Evolutionary conservation across 1,140 invertebrate species (phyloP).

Genomic region (Bombus haemorrhoidalis): DNA sequence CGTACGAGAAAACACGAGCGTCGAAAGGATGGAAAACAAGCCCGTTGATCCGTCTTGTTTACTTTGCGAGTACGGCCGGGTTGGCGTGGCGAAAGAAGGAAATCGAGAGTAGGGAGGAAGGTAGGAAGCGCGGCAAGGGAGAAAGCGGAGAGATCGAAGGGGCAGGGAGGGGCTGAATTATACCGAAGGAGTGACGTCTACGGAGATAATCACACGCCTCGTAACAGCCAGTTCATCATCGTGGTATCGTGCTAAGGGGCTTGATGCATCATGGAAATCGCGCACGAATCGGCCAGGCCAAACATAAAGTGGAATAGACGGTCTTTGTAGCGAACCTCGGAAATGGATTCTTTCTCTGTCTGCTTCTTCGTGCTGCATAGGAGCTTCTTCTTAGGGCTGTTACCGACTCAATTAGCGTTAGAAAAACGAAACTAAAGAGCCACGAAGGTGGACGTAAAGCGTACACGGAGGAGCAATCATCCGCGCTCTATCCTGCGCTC

Average conservation of each 20-base stretch:
- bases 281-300: constrained; percentile 66
- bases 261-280: constrained; percentile 74
- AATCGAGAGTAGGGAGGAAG: constrained; percentile 23
- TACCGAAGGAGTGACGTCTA: constrained; percentile 73
- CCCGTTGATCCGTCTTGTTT: constrained; percentile 44
- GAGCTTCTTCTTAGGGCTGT: background rate
- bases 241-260: constrained; percentile 69
- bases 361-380: background rate
- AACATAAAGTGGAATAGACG: constrained; percentile 56
- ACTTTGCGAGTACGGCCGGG: constrained; percentile 45
- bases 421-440: constrained; percentile 53
- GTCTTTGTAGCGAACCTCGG: constrained; percentile 16
- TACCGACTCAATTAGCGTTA: constrained; percentile 63
- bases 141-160: constrained; percentile 4
- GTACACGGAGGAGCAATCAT: too few species aligned
- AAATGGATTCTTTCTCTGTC: constrained; percentile 16
- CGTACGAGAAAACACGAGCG: constrained; percentile 17
- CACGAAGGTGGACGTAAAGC: background rate
- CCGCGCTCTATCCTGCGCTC: too few species aligned
- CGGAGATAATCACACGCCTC: constrained; percentile 76
- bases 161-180: constrained; percentile 68
- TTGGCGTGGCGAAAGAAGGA: constrained; percentile 17
- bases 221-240: constrained; percentile 77
- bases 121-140: constrained; percentile 19
- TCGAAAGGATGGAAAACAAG: constrained; percentile 44